Evolutionary conservation across 2,797 vertebrate species (phyloP), one percentile per base, ranked within the genome.

Genomic region (Gila robusta): DNA sequence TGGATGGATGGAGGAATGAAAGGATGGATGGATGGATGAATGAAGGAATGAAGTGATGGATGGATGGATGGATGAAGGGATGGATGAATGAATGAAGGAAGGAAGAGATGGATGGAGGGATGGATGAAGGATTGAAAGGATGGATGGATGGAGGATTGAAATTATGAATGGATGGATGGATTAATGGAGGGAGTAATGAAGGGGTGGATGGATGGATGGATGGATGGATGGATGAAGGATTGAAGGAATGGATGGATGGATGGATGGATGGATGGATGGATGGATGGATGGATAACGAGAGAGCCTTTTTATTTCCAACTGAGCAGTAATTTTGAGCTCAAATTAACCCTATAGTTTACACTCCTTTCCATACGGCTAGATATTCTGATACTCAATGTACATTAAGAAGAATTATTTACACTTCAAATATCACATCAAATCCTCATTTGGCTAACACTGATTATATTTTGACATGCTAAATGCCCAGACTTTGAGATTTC

Each of bases 11-110:
- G 12, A 32, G 26, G 12, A 32, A n/a, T n/a, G n/a, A n/a, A n/a
- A n/a, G 1, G 2, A 32, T 6, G 26, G 12, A 32, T 64, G 5
- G 1, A 64, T 64, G n/a, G 0, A 26, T 0, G 9, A 4, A 3
- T 16, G 11, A 1, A 7, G 6, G 5, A 37, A 37, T 37, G 35
- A 5, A 37, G 35, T 0, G 8, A 11, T 5, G 35, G 9, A 71
- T 5, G 11, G 4, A 70, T 1, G 6, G 14, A 32, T 2, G 64
- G 26, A 32, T 66, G 10, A n/a, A 28, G 1, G 59, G 1, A 6
- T 6, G 21, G 11, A 72, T 6, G 12, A 2, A 72, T 26, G 21
- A 1, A 72, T 3, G 6, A 2, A 32, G 0, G 14, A 14, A 32
- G 28, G 2, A 2, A 71, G 1, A 4, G 2, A 71, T 14, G 19